phyloP scores from a whole-genome alignment of 2,797 vertebrate species.

The Okamejei kenojei region DNA sequence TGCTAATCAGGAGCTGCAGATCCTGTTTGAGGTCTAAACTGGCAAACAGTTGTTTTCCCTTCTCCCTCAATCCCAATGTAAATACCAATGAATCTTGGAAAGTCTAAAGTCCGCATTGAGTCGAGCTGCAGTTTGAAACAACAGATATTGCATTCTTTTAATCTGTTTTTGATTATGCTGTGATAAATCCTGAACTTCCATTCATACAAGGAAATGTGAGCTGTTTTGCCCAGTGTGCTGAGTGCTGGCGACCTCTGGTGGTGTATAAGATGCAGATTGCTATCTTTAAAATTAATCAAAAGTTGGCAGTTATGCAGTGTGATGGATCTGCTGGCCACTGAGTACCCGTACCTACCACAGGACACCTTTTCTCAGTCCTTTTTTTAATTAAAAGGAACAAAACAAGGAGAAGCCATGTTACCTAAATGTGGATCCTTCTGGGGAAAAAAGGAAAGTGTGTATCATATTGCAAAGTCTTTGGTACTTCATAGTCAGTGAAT shows the following conservation, averaged over 20 bases:
- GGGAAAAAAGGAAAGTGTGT: background rate
- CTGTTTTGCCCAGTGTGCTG: background rate
- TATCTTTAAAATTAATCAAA: background rate
- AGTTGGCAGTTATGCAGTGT: background rate
- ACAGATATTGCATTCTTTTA: too few species aligned
- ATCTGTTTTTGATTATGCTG: too few species aligned
- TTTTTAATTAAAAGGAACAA: background rate
- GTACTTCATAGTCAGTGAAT: background rate
- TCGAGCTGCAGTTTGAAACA: too few species aligned
- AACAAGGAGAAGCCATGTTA: background rate
- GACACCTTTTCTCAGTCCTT: background rate
- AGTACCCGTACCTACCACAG: background rate
- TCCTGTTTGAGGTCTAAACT: too few species aligned
- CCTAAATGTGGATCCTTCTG: background rate
- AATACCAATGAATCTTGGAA: too few species aligned
- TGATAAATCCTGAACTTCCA: too few species aligned
- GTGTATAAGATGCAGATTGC: background rate
- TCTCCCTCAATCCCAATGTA: too few species aligned
- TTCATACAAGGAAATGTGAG: too few species aligned
- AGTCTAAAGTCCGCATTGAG: too few species aligned
- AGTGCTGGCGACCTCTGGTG: background rate
- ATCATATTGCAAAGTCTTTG: background rate
- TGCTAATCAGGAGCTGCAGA: too few species aligned
- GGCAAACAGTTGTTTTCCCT: too few species aligned
- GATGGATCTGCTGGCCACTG: background rate